phyloP scores from a whole-genome alignment of 2,113 vertebrate genomes.

The Sinocyclocheilus grahami region DNA sequence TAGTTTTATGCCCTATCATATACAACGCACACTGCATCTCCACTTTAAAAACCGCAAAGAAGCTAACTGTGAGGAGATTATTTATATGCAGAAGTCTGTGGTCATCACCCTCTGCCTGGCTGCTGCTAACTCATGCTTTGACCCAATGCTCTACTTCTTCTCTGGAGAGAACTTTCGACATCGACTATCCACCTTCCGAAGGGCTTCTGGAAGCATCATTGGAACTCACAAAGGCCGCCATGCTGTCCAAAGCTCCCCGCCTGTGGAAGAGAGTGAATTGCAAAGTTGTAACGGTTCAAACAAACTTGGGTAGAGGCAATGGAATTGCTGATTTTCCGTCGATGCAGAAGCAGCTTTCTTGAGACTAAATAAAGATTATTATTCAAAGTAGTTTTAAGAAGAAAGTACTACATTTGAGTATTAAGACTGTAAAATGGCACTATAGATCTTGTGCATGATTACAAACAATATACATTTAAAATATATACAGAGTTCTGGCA shows the following conservation, averaged over 20 bases:
- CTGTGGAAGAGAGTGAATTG: conserved; percentile 26
- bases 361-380: not conserved
- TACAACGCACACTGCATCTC: conserved; percentile 89
- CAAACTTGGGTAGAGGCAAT: not conserved
- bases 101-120: conserved; percentile 90
- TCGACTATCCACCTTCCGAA: conserved; percentile 82
- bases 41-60: conserved; percentile 64
- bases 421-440: not conserved
- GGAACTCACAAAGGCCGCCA: not conserved
- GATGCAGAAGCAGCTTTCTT: not conserved
- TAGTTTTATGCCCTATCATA: conserved; percentile 92
- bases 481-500: too few relatives aligned
- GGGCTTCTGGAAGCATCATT: conserved; percentile 62
- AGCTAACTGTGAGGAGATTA: conserved; percentile 66
- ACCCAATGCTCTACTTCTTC: conserved; percentile 95
- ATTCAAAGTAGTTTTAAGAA: not conserved
- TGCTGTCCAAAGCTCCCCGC: not conserved
- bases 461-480: not conserved
- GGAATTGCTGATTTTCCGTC: not conserved
- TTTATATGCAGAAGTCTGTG: conserved; percentile 88
- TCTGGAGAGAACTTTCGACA: conserved; percentile 88
- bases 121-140: conserved; percentile 92
- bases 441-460: not conserved
- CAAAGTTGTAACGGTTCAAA: conserved; percentile 13
- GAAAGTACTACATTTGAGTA: not conserved